Percentiles rank a stretch among this genome's conserved stretches.
These are phyloP conservation scores for Sebastes kiyomatsui DNA, from an alignment of 2,797 vertebrate species.

Conservation along the genomic window DNA sequence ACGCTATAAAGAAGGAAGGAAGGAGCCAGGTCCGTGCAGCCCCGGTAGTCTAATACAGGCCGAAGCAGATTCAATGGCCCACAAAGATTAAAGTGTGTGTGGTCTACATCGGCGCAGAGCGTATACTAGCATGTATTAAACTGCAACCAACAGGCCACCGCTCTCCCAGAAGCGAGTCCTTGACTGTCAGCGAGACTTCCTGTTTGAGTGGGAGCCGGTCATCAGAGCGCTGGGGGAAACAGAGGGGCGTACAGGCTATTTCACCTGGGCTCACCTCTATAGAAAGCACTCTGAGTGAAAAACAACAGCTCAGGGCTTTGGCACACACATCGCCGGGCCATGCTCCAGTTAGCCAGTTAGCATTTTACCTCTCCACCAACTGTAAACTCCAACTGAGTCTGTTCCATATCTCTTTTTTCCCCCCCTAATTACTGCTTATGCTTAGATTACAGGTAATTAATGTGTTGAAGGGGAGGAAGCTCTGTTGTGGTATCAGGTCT, in stretches of 20 bases:
- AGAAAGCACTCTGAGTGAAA: slow-evolving; percentile 55
- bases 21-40: slow-evolving; percentile 44
- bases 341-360: slow-evolving; percentile 56
- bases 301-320: slow-evolving; percentile 71
- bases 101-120: background rate
- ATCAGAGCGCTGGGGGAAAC: slow-evolving; percentile 19
- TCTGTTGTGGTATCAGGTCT: slow-evolving; percentile 16
- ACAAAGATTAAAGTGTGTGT: background rate
- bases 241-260: slow-evolving; percentile 22
- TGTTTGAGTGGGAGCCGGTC: slow-evolving; percentile 26
- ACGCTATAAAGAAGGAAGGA: background rate
- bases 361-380: slow-evolving; percentile 40
- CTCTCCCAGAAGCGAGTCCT: background rate
- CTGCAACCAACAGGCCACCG: background rate
- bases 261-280: slow-evolving; percentile 66
- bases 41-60: slow-evolving; percentile 22
- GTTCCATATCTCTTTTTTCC: background rate
- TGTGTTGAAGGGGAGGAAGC: slow-evolving; percentile 19
- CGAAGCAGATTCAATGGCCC: slow-evolving; percentile 11
- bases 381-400: slow-evolving; percentile 7
- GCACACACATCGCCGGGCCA: slow-evolving; percentile 44
- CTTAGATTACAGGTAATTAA: slow-evolving; percentile 35
- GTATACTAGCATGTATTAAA: background rate
- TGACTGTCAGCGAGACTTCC: slow-evolving; percentile 15
- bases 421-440: slow-evolving; percentile 34